Percentiles rank a stretch among this genome's conserved stretches.
Conservation (phyloP, 2,888 invertebrate species). For the Cephus nigrinus region DNA sequence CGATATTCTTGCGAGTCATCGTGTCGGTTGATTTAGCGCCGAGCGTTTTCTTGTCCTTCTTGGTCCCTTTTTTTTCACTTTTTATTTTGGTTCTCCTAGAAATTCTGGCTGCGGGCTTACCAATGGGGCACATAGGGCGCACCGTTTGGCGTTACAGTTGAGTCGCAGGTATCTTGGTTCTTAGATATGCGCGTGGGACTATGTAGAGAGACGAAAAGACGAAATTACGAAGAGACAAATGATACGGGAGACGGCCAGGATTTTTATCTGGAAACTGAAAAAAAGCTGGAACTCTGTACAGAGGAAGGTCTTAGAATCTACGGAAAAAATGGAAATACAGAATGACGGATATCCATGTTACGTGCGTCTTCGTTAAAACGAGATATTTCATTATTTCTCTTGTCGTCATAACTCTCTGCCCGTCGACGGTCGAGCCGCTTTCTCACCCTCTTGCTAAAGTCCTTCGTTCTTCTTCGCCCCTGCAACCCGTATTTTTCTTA, state of each 20-base stretch:
- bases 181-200: background rate
- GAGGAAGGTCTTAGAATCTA: background rate
- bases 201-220: background rate
- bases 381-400: slow-evolving; percentile 29
- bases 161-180: too few relatives aligned
- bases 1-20: background rate
- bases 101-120: background rate
- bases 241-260: background rate
- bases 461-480: background rate
- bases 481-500: slow-evolving; percentile 7
- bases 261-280: background rate
- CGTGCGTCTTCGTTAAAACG: slow-evolving; percentile 23
- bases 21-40: background rate
- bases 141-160: background rate
- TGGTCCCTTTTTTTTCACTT: background rate
- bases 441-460: background rate
- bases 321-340: slow-evolving; percentile 11
- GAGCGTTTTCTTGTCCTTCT: background rate
- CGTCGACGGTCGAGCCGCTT: background rate
- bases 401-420: background rate
- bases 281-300: background rate
- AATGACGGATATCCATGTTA: slow-evolving; percentile 22
- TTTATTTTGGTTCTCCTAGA: background rate
- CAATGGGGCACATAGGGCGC: background rate
- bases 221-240: background rate